Evolutionary conservation across 2,888 invertebrate genomes (phyloP), one percentile per base, ranked within the genome.

Genomic region (Aphidius colemani): DNA sequence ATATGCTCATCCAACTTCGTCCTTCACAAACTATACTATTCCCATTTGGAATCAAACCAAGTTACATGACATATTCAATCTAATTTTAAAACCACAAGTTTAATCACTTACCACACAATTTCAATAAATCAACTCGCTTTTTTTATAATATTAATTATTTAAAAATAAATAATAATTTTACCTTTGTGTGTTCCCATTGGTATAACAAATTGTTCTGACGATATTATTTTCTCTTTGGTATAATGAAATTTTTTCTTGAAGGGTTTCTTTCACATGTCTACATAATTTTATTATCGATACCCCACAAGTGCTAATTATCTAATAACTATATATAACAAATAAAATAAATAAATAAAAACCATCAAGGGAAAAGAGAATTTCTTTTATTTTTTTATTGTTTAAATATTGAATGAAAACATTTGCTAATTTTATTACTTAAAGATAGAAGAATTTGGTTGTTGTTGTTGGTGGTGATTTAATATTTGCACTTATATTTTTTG

Each of bases 241-340:
- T n/a, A 40, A 39, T 46, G 46, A 13, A n/a, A 10, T 18, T 7
- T 57, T 10, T n/a, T 46, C 30, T 43, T 53, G 41, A 61, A 71
- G 53, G 79, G 78, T 72, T 79, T 79, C 78, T n/a, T n/a, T 9
- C 64, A 18, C 66, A 63, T 68, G 64, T 62, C 49, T 45, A 43
- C 30, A 56, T 77, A 78, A 79, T 76, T 78, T 75, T 67, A 72
- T 79, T 79, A 79, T 67, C 64, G 74, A 73, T 68, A 66, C 72
- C 69, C 64, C 70, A 69, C 68, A 72, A 74, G 67, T 73, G 74
- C 72, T 55, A 55, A 39, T 9, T 8, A n/a, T 39, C 2, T 46
- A 39, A 7, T 13, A 39, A 7, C 30, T 57, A 53, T 4, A n/a
- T 9, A 48, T 48, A 7, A 48, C 7, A 48, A 11, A 11, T 10